phyloP scores from a whole-genome alignment of 2,797 vertebrate genomes.

The Pantherophis vulpinus region DNA sequence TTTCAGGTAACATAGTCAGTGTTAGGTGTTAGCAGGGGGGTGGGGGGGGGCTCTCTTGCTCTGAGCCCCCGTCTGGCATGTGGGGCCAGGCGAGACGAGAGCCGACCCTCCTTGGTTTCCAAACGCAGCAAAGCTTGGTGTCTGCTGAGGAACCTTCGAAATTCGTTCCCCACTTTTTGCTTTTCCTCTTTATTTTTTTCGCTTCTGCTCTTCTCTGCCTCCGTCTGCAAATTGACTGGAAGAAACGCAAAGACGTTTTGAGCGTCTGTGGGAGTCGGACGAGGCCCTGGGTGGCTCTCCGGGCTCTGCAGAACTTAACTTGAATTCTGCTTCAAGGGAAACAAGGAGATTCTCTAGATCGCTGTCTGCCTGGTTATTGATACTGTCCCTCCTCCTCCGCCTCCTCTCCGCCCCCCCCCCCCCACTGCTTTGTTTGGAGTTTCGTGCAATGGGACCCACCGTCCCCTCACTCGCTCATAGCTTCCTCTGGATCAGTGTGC shows the following conservation, averaged over 20 bases:
- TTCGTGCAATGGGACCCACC: not conserved
- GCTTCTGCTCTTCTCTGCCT: not conserved
- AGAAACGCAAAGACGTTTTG: not conserved
- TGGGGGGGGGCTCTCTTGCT: not conserved
- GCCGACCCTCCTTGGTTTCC: not conserved
- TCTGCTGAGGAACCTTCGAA: not conserved
- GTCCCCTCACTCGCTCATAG: not conserved
- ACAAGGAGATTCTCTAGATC: not conserved
- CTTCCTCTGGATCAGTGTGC: not conserved
- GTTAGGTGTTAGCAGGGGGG: not conserved
- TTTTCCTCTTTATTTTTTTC: not conserved
- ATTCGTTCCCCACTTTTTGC: not conserved
- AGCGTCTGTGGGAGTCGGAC: not conserved
- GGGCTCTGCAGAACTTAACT: not conserved
- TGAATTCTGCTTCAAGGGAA: not conserved
- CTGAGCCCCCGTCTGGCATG: not conserved
- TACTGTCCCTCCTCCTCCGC: not conserved
- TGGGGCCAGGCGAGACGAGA: not conserved
- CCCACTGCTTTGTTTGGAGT: not conserved
- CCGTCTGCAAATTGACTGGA: not conserved
- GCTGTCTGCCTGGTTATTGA: not conserved
- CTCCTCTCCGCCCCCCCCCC: fast-evolving
- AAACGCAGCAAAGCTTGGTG: not conserved
- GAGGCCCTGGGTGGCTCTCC: not conserved
- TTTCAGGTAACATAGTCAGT: not conserved